Conservation (phyloP, 2,113 vertebrate genomes). For the Alethe diademata region DNA sequence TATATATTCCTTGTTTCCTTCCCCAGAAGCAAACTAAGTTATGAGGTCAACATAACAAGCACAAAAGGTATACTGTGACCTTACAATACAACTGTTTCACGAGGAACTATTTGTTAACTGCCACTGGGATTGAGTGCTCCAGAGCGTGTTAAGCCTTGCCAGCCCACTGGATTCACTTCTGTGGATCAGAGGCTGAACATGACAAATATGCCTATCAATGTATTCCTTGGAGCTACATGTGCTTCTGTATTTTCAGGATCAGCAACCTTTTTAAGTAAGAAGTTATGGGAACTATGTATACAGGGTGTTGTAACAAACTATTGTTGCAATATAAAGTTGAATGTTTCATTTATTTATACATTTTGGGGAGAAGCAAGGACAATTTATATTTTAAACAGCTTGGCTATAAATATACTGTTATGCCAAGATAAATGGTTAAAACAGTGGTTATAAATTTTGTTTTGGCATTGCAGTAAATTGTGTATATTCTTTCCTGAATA, state of each 20-base stretch:
- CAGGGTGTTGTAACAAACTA: neutral
- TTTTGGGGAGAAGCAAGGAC: neutral
- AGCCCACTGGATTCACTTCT: neutral
- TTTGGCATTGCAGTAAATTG: conserved; percentile 24
- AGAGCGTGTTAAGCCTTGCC: conserved; percentile 1
- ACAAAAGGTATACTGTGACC: neutral
- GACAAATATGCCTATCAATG: conserved; percentile 35
- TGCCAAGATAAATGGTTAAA: conserved; percentile 29
- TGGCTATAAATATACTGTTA: neutral
- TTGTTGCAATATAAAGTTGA: neutral
- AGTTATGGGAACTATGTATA: neutral
- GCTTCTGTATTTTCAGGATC: conserved; percentile 37
- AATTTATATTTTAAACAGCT: conserved; percentile 33
- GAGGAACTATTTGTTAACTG: conserved; percentile 51
- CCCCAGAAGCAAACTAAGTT: conserved; percentile 30
- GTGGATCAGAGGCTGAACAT: conserved; percentile 4
- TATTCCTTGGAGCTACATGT: conserved; percentile 19
- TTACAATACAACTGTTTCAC: conserved; percentile 20
- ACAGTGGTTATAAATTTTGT: conserved; percentile 11
- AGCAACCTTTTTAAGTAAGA: conserved; percentile 34
- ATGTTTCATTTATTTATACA: conserved; percentile 34
- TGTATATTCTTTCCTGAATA: neutral
- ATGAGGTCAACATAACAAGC: neutral
- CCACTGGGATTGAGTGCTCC: conserved; percentile 40
- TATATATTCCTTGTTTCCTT: neutral